A percentile compares a stretch with the other conserved stretches of the same genome.
phyloP scores from a whole-genome alignment of 2,888 invertebrate species.

The Dusona sp. region DNA sequence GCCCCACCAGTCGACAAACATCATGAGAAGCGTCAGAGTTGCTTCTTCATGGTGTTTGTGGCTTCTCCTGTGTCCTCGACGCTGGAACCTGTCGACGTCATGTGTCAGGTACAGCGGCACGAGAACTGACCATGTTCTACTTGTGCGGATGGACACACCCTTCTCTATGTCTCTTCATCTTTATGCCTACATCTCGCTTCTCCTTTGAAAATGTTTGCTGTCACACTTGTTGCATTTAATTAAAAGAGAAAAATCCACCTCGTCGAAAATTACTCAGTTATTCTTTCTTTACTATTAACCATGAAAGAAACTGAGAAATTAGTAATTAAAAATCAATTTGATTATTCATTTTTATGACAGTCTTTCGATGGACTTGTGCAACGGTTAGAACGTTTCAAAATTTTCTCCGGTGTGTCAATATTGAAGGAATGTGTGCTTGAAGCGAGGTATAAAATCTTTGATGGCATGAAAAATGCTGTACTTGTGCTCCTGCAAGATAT shows the following conservation, averaged over 20 bases:
- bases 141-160: constrained; percentile 56
- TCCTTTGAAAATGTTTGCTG: constrained; percentile 22
- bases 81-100: constrained; percentile 74
- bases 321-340: not conserved
- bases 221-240: constrained; percentile 11
- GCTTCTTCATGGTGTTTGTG: constrained; percentile 14
- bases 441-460: constrained; percentile 2
- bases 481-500: constrained; percentile 28
- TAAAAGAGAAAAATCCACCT: not conserved
- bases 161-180: constrained; percentile 68
- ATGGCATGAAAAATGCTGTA: constrained; percentile 29
- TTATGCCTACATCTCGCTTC: constrained; percentile 59
- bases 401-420: not conserved
- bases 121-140: constrained; percentile 77
- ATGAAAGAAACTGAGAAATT: not conserved
- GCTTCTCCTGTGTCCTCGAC: constrained; percentile 49
- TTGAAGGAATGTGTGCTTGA: not conserved
- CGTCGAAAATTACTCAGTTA: too few species aligned
- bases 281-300: not conserved
- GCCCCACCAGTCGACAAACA: constrained; percentile 37
- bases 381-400: not conserved
- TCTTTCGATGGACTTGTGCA: not conserved
- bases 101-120: constrained; percentile 79
- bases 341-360: not conserved
- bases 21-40: constrained; percentile 39